phyloP scores from a whole-genome alignment of 1,140 invertebrate genomes.

The Helicorthomorpha holstii region DNA sequence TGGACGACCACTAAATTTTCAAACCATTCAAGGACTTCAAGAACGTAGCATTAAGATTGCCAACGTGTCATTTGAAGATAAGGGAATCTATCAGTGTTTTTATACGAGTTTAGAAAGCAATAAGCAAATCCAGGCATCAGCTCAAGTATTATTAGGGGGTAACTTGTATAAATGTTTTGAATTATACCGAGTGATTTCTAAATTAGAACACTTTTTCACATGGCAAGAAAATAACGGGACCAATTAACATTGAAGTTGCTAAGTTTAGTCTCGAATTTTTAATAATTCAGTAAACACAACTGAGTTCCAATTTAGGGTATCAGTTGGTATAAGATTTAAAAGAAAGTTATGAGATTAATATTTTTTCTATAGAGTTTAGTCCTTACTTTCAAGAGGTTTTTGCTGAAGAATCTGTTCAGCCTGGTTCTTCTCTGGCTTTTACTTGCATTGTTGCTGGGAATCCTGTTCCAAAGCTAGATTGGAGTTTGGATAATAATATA shows the following conservation, averaged over 20 bases:
- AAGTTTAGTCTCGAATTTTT: neutral
- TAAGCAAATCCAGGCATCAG: too few relatives aligned
- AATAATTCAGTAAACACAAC: neutral
- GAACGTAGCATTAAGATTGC: neutral
- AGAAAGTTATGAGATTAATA: neutral
- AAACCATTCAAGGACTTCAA: neutral
- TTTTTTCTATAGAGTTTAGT: neutral
- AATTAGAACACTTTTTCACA: too few relatives aligned
- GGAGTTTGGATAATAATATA: neutral
- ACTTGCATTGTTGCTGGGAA: neutral
- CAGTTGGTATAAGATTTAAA: neutral
- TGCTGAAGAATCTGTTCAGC: neutral
- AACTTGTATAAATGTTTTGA: too few relatives aligned
- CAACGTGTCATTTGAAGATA: neutral
- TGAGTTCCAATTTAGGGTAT: neutral
- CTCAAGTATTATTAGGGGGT: too few relatives aligned
- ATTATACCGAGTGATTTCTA: too few relatives aligned
- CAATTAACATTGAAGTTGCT: neutral
- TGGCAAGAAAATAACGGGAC: neutral
- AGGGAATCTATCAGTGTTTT: conserved; percentile 3
- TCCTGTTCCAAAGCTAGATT: neutral
- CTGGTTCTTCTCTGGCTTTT: neutral
- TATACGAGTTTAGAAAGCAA: too few relatives aligned
- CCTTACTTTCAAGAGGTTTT: neutral
- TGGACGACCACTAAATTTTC: neutral